Evolutionary conservation across 2,888 invertebrate species (phyloP).

Genomic region (Drosophila trichaetosa): DNA sequence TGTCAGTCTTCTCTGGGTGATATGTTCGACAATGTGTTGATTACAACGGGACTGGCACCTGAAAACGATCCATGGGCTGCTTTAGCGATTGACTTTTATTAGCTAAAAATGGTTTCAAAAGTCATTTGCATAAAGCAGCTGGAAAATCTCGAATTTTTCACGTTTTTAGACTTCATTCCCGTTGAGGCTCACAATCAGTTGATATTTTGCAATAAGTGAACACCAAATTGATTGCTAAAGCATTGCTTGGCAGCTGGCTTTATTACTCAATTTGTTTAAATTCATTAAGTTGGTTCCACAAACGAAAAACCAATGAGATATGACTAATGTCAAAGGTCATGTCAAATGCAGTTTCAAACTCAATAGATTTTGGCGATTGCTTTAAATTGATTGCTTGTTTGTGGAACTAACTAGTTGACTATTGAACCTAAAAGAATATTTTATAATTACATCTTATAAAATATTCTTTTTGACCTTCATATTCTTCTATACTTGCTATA

Average conservation of each 20-base stretch:
- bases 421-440: slow-evolving; percentile 36
- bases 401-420: slow-evolving; percentile 32
- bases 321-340: slow-evolving; percentile 8
- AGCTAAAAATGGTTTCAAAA: neutral
- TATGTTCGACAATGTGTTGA: slow-evolving; percentile 52
- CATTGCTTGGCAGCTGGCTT: slow-evolving; percentile 21
- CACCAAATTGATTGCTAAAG: slow-evolving; percentile 40
- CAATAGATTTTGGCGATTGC: neutral
- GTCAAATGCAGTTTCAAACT: neutral
- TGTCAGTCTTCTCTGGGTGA: slow-evolving; percentile 65
- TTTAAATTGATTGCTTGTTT: slow-evolving; percentile 40
- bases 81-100: slow-evolving; percentile 35
- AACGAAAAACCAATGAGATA: slow-evolving; percentile 40
- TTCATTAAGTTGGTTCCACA: slow-evolving; percentile 39
- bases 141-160: neutral
- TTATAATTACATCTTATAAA: slow-evolving; percentile 1
- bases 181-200: slow-evolving; percentile 48
- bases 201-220: slow-evolving; percentile 61
- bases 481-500: slow-evolving; percentile 27
- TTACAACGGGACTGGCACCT: slow-evolving; percentile 31
- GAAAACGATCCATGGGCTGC: slow-evolving; percentile 9
- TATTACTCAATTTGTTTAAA: slow-evolving; percentile 36
- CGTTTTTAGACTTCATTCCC: slow-evolving; percentile 31
- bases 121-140: slow-evolving; percentile 32
- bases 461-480: slow-evolving; percentile 25